Evolutionary conservation across 2,888 invertebrate genomes (phyloP).

Genomic region (Eupeodes latifasciatus): DNA sequence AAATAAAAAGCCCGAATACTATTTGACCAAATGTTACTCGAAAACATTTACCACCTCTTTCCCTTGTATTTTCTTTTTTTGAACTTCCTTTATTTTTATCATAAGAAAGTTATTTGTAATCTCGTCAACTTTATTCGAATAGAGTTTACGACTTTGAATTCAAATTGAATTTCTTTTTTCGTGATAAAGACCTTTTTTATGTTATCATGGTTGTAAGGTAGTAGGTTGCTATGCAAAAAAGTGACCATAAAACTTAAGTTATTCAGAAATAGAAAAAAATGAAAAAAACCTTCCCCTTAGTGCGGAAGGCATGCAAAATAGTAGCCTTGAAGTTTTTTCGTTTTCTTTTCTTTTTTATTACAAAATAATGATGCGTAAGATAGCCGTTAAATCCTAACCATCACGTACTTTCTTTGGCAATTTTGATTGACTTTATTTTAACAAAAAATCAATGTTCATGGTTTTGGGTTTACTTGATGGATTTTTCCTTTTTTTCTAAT

Average conservation of each 20-base stretch:
- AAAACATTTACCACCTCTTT: not conserved
- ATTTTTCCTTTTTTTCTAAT: conserved; percentile 3
- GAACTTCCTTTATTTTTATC: not conserved
- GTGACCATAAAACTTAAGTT: conserved; percentile 25
- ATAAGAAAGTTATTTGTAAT: conserved; percentile 16
- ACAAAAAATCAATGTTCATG: conserved; percentile 9
- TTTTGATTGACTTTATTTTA: not conserved
- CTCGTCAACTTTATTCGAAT: not conserved
- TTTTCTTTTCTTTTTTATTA: conserved; percentile 8
- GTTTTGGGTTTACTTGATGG: conserved; percentile 11
- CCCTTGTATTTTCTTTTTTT: not conserved
- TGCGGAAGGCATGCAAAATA: not conserved
- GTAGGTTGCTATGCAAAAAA: not conserved
- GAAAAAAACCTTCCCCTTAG: not conserved
- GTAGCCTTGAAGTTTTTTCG: not conserved
- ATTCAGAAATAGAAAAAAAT: conserved; percentile 18
- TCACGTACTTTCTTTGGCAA: not conserved
- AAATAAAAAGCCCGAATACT: no score
- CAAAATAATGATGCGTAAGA: conserved; percentile 33
- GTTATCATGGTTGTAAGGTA: not conserved
- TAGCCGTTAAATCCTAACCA: conserved; percentile 12
- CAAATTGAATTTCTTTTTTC: conserved; percentile 7
- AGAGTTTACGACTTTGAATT: conserved; percentile 10
- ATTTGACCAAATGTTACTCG: conserved; percentile 1
- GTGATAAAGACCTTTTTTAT: conserved; percentile 7